Percentiles rank a stretch among this genome's conserved stretches.
Evolutionary conservation across 2,888 invertebrate species (phyloP).

Genomic region (Drosophila mettleri): DNA sequence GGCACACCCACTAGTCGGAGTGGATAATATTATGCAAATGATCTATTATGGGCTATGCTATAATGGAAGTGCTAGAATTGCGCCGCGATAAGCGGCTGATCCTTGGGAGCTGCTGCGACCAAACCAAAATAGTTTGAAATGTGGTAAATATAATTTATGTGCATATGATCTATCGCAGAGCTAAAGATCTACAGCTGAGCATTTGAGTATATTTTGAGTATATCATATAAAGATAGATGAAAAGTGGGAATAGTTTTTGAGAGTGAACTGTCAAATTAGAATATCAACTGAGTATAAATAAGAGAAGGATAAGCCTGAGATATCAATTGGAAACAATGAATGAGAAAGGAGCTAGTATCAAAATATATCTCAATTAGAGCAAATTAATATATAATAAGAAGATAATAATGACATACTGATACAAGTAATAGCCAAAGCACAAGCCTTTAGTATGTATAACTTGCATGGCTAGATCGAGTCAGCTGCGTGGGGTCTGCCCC

Average conservation of each 20-base stretch:
- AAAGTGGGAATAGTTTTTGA: neutral
- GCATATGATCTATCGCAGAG: too few relatives aligned
- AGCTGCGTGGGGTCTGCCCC: too few relatives aligned
- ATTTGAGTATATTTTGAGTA: neutral
- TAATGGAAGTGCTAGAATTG: conserved; percentile 41
- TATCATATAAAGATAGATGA: neutral
- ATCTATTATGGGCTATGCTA: conserved; percentile 39
- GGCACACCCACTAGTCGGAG: conserved; percentile 11
- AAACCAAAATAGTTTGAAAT: neutral
- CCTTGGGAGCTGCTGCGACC: neutral
- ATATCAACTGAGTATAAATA: neutral
- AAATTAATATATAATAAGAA: too few relatives aligned
- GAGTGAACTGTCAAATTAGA: neutral
- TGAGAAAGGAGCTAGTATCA: too few relatives aligned
- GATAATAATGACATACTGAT: too few relatives aligned
- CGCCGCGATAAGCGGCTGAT: conserved; percentile 16
- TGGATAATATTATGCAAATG: conserved; percentile 42
- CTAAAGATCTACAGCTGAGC: neutral
- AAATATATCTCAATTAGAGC: too few relatives aligned
- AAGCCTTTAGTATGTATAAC: too few relatives aligned
- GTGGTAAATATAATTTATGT: conserved; percentile 2
- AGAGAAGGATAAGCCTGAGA: neutral
- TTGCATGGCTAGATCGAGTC: too few relatives aligned
- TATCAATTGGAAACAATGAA: neutral
- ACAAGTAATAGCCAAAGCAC: too few relatives aligned